Conservation (phyloP, 2,113 vertebrate species). For the Microcebus jonahi region DNA sequence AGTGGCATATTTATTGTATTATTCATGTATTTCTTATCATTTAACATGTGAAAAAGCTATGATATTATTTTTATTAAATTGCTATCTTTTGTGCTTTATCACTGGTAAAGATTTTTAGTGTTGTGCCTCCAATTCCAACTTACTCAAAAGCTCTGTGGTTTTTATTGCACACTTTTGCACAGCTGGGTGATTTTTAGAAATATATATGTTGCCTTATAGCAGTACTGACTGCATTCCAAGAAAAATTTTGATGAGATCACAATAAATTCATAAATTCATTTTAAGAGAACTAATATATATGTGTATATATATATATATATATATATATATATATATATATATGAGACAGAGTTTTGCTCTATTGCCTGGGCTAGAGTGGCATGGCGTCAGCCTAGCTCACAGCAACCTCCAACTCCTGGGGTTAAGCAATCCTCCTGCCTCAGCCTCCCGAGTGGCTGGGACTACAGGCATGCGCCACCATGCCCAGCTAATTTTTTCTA, state of each 20-base stretch:
- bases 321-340: too few species aligned
- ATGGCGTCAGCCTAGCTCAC: too few species aligned
- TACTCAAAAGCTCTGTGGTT: not conserved
- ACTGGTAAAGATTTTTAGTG: slow-evolving; percentile 10
- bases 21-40: not conserved
- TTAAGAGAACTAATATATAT: not conserved
- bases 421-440: too few species aligned
- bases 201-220: not conserved
- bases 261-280: slow-evolving; percentile 17
- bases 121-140: not conserved
- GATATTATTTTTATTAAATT: not conserved
- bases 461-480: too few species aligned
- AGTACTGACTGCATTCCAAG: slow-evolving; percentile 15
- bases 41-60: not conserved
- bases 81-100: not conserved
- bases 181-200: slow-evolving; percentile 43
- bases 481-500: too few species aligned
- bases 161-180: slow-evolving; percentile 34
- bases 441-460: too few species aligned
- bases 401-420: too few species aligned
- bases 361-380: too few species aligned
- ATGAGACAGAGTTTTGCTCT: too few species aligned
- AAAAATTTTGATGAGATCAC: slow-evolving; percentile 27
- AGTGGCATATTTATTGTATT: too few species aligned
- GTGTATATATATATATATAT: too few species aligned